Evolutionary conservation across 2,888 invertebrate genomes (phyloP).

Genomic region (Rosalia funebris): DNA sequence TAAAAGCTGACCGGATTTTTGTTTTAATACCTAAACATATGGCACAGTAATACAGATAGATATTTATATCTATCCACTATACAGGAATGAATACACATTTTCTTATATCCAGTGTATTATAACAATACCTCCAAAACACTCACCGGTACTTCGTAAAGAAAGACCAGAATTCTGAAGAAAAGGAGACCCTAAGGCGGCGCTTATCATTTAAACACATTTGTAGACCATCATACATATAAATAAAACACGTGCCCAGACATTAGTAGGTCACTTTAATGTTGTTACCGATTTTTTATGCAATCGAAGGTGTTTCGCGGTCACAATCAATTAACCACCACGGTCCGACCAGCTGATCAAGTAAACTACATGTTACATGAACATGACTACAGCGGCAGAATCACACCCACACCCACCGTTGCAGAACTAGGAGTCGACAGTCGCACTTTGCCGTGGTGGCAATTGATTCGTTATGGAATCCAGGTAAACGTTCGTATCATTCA

Average conservation of each 20-base stretch:
- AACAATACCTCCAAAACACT: slow-evolving; percentile 48
- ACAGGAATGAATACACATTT: no score
- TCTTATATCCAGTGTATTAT: background rate
- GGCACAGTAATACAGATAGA: no score
- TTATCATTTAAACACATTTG: slow-evolving; percentile 55
- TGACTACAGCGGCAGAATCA: slow-evolving; percentile 24
- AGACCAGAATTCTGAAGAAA: slow-evolving; percentile 59
- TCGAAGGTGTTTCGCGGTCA: slow-evolving; percentile 25
- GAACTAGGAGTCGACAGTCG: slow-evolving; percentile 18
- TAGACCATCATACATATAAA: background rate
- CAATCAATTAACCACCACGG: slow-evolving; percentile 36
- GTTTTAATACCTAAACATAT: slow-evolving; percentile 5
- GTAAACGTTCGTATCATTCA: slow-evolving; percentile 3
- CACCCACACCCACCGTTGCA: slow-evolving; percentile 27
- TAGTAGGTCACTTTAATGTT: slow-evolving; percentile 8
- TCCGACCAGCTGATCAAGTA: slow-evolving; percentile 45
- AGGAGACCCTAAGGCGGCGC: slow-evolving; percentile 56
- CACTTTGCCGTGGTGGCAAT: slow-evolving; percentile 17
- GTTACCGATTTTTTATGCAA: slow-evolving; percentile 4
- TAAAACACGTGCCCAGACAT: slow-evolving; percentile 7
- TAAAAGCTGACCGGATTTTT: slow-evolving; percentile 15
- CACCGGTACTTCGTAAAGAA: slow-evolving; percentile 60
- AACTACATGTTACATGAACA: slow-evolving; percentile 13
- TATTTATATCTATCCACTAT: no score
- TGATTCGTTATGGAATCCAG: slow-evolving; percentile 11